A percentile compares a stretch with the other conserved stretches of the same genome.
Evolutionary conservation across 1,140 invertebrate species (phyloP).

Genomic region (Chelonus insularis): DNA sequence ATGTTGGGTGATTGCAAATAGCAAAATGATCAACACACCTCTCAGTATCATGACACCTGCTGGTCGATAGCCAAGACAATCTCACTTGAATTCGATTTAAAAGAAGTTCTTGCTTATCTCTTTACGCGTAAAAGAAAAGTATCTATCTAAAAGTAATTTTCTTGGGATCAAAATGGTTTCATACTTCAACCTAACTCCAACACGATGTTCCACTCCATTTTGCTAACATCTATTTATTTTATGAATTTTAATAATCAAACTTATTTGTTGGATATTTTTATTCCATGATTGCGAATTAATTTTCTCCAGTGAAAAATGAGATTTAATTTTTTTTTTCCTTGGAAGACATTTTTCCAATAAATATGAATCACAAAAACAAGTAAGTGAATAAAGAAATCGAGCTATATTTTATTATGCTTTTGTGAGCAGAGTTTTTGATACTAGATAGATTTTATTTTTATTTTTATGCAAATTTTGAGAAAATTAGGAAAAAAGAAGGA

Average conservation of each 20-base stretch:
- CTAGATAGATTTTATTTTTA: neutral
- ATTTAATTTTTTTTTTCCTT: too few species aligned
- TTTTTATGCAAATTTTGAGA: neutral
- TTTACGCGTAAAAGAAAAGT: constrained; percentile 12
- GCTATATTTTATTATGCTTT: constrained; percentile 2
- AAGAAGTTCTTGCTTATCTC: constrained; percentile 4
- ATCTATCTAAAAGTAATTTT: constrained; percentile 26
- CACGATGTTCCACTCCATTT: neutral
- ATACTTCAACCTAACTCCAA: constrained; percentile 1
- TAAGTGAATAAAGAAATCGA: neutral
- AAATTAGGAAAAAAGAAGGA: constrained; percentile 1
- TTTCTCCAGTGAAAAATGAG: too few species aligned
- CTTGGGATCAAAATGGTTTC: constrained; percentile 13
- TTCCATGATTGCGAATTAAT: too few species aligned
- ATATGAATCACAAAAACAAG: too few species aligned
- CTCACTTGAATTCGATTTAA: constrained; percentile 13
- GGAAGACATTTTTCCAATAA: too few species aligned
- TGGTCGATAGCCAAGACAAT: neutral
- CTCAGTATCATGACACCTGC: neutral
- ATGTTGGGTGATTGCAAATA: neutral
- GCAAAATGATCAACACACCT: too few species aligned
- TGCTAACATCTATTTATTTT: neutral
- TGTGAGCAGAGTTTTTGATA: neutral
- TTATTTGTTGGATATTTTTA: too few species aligned
- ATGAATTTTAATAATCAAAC: too few species aligned